Percentiles rank a stretch among this genome's conserved stretches.
These are phyloP conservation scores for Metridium senile DNA, from an alignment of 92 coral and sea anemone species.

Conservation along the genomic window DNA sequence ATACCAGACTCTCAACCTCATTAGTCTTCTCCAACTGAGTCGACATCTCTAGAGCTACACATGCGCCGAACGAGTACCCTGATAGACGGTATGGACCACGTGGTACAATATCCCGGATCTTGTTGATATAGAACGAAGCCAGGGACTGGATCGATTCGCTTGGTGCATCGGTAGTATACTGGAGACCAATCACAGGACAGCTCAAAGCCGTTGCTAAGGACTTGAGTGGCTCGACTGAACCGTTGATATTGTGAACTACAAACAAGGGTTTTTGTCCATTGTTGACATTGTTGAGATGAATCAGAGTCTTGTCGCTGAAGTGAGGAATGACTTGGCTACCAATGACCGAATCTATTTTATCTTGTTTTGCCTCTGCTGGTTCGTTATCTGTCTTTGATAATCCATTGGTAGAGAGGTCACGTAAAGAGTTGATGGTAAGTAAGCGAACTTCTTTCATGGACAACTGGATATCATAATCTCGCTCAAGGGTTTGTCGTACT, in stretches of 20 bases:
- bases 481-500: slow-evolving; percentile 80
- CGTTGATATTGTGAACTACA: slow-evolving; percentile 74
- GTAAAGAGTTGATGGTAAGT: slow-evolving; percentile 73
- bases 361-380: slow-evolving; percentile 14
- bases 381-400: slow-evolving; percentile 25
- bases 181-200: slow-evolving; percentile 75
- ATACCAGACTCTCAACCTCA: slow-evolving; percentile 66
- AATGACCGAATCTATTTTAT: background rate
- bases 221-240: slow-evolving; percentile 74
- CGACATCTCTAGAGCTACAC: slow-evolving; percentile 83
- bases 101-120: slow-evolving; percentile 59
- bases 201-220: slow-evolving; percentile 57
- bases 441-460: slow-evolving; percentile 80
- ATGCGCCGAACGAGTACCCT: slow-evolving; percentile 86
- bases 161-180: slow-evolving; percentile 65
- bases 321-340: slow-evolving; percentile 21
- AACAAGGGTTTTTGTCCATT: slow-evolving; percentile 69
- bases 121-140: slow-evolving; percentile 57
- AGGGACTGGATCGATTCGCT: slow-evolving; percentile 54
- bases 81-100: slow-evolving; percentile 73
- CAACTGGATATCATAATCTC: slow-evolving; percentile 80
- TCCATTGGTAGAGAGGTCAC: slow-evolving; percentile 59
- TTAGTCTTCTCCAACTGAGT: slow-evolving; percentile 78
- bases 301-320: slow-evolving; percentile 32
- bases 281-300: slow-evolving; percentile 62